Percentiles rank a stretch among this genome's conserved stretches.
Conservation (phyloP, 2,113 vertebrate genomes). For the Siniperca chuatsi region DNA sequence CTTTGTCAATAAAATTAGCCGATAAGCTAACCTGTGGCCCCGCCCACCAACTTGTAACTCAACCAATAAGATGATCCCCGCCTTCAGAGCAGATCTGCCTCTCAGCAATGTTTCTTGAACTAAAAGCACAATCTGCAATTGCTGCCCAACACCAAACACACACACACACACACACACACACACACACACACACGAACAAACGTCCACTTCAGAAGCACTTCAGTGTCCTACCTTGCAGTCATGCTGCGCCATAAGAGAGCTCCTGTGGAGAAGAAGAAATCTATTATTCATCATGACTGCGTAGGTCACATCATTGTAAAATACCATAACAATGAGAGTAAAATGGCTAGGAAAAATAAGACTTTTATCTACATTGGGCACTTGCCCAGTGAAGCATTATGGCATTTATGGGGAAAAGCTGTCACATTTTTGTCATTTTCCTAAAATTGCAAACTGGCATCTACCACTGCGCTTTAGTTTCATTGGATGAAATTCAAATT, state of each 20-base stretch:
- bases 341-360: background rate
- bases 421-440: no score
- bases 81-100: background rate
- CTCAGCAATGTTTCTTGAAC: background rate
- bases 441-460: no score
- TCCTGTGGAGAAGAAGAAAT: conserved; percentile 80
- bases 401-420: no score
- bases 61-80: background rate
- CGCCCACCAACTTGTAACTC: background rate
- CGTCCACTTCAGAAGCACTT: background rate
- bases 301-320: background rate
- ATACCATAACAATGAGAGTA: background rate
- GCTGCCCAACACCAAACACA: background rate
- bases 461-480: no score
- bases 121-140: background rate
- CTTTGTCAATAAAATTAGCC: background rate
- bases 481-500: no score
- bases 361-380: no score
- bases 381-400: no score
- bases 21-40: background rate
- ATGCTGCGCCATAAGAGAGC: conserved; percentile 87
- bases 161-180: background rate
- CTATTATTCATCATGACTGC: conserved; percentile 25
- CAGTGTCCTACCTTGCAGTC: conserved; percentile 87
- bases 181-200: background rate